These are phyloP conservation scores for Drosophila bifasciata DNA, from an alignment of 1,140 invertebrate species.

Conservation along the genomic window DNA sequence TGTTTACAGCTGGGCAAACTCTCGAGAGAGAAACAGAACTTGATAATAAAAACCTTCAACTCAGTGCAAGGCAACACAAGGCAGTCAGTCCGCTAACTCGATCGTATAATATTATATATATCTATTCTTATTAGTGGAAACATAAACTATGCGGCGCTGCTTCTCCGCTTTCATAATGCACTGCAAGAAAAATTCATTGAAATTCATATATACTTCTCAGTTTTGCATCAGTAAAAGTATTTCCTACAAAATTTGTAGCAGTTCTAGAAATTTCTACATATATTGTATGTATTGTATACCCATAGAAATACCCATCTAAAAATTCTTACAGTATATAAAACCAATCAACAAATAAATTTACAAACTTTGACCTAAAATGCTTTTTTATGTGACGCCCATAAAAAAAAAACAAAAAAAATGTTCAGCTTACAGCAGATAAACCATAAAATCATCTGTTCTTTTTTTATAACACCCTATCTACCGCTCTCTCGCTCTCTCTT, in stretches of 20 bases:
- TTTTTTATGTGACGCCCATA: conserved; percentile 37
- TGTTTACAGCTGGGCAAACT: conserved; percentile 40
- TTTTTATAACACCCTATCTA: not conserved
- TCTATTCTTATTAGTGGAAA: too few relatives aligned
- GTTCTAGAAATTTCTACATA: too few relatives aligned
- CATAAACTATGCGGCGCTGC: too few relatives aligned
- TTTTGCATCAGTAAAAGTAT: too few relatives aligned
- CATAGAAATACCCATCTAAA: too few relatives aligned
- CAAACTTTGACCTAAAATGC: conserved; percentile 44
- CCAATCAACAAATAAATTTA: conserved; percentile 27
- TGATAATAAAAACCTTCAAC: conserved; percentile 27
- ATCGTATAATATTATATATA: not conserved
- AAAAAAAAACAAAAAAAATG: too few relatives aligned
- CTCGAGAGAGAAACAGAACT: conserved; percentile 9
- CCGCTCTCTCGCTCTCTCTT: not conserved
- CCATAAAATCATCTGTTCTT: conserved; percentile 25
- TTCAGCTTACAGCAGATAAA: conserved; percentile 42
- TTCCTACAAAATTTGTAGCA: too few relatives aligned
- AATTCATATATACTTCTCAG: too few relatives aligned
- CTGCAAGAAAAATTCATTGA: too few relatives aligned
- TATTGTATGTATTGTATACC: too few relatives aligned
- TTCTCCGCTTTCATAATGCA: too few relatives aligned
- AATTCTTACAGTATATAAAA: not conserved
- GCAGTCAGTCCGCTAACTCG: conserved; percentile 5
- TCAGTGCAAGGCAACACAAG: conserved; percentile 20